Base-by-base conservation (phyloP, 2,888 invertebrate species). In the Sympetrum striolatum region DNA sequence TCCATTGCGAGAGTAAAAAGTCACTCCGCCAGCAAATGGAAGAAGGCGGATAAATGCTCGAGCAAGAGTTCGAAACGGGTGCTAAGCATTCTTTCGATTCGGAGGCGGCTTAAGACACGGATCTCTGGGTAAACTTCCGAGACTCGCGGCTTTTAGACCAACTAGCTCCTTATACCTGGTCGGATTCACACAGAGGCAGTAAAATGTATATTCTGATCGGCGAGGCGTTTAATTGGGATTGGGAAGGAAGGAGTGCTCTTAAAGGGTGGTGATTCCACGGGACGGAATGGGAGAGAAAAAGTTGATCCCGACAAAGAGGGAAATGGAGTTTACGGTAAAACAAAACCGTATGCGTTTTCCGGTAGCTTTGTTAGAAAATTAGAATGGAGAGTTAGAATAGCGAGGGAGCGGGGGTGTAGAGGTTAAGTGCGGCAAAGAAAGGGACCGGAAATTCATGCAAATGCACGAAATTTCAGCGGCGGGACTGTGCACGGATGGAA, bases 161-260 rank as follows among this genome's bases (percentile, higher is more conserved):
- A 86, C 86, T 86, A 39, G n/a, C 37, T 86, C 60, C 31, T 60
- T 60, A 58, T 86, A 60, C 86, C 60, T 82, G 58, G 60, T 86
- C 60, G n/a, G 86, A 86, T 58, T 35, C 86, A 82, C 1, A 44
- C 10, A 18, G 53, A 12, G 25, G 31, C 31, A 25, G 60, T 6
- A 25, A 22, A 86, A 86, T 64, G 86, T 86, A 86, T 86, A 60
- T 86, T 37, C 86, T 86, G 86, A 86, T 86, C 64, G 86, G 37
- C 64, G 60, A 64, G 22, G 86, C 86, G 86, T 64, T 86, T 86
- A 86, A 86, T 86, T 86, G 86, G 64, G 58, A 39, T 64, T 37
- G 39, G 10, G 35, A 39, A 64, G 86, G 64, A 60, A 10, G 86
- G 60, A 86, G 22, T 35, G 60, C 60, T 58, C 64, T 37, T 15